phyloP scores from a whole-genome alignment of 2,888 invertebrate genomes.

The Xylota segnis region DNA sequence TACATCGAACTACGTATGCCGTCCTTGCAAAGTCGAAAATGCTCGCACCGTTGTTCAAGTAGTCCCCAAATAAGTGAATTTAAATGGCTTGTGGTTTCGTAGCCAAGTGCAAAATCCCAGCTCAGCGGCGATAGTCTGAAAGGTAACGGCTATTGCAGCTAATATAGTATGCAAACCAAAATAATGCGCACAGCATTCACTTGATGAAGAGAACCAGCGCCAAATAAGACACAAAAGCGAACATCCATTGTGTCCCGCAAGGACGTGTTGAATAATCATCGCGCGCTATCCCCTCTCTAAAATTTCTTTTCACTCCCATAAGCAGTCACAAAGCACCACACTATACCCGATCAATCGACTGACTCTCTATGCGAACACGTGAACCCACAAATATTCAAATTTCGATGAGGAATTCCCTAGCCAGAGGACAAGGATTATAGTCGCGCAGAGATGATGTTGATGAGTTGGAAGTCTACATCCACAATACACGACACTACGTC shows the following conservation, averaged over 20 bases:
- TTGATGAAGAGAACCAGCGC: conserved; percentile 68
- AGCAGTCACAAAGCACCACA: conserved; percentile 55
- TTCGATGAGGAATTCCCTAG: conserved; percentile 84
- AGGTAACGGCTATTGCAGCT: conserved; percentile 43
- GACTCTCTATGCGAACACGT: conserved; percentile 79
- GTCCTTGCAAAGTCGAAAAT: conserved; percentile 43
- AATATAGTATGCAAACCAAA: conserved; percentile 62
- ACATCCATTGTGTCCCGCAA: conserved; percentile 79
- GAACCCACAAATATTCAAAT: conserved; percentile 82
- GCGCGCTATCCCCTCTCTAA: conserved; percentile 72
- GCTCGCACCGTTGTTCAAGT: conserved; percentile 38
- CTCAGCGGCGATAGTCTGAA: conserved; percentile 39
- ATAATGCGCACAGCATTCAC: conserved; percentile 67
- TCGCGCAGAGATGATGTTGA: conserved; percentile 78
- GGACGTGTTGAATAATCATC: conserved; percentile 83
- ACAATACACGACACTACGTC: conserved; percentile 79
- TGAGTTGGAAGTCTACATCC: conserved; percentile 73
- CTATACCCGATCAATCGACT: conserved; percentile 68
- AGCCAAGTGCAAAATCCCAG: conserved; percentile 65
- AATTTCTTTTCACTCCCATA: conserved; percentile 69
- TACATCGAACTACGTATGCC: conserved; percentile 6
- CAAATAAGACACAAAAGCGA: conserved; percentile 76
- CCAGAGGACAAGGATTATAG: conserved; percentile 82
- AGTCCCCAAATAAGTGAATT: conserved; percentile 65
- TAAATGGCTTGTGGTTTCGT: conserved; percentile 70